A percentile compares a stretch with the other conserved stretches of the same genome.
phyloP scores from a whole-genome alignment of 2,797 vertebrate genomes.

The Danio choprae region DNA sequence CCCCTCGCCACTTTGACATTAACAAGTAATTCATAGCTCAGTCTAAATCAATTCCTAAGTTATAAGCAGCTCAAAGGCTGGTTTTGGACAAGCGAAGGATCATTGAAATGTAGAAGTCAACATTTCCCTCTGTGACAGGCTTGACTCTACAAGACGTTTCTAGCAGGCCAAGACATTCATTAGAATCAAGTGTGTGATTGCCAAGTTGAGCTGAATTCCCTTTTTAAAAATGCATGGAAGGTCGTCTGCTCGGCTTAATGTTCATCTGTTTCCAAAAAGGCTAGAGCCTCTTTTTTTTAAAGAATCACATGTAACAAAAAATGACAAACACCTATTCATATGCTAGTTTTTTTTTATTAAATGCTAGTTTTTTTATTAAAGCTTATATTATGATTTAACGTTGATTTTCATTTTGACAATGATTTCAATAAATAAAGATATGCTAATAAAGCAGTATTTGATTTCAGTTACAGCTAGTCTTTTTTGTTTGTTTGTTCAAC shows the following conservation, averaged over 20 bases:
- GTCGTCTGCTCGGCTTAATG: conserved; percentile 69
- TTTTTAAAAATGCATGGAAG: conserved; percentile 70
- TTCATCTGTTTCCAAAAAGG: conserved; percentile 59
- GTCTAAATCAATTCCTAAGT: conserved; percentile 15
- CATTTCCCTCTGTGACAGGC: conserved; percentile 7
- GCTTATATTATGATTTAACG: not conserved
- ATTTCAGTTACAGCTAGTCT: not conserved
- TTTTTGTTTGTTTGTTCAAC: conserved; percentile 1
- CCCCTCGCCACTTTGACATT: not conserved
- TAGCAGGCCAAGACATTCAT: conserved; percentile 70
- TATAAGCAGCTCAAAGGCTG: not conserved
- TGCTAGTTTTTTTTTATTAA: too few relatives aligned
- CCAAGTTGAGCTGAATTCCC: conserved; percentile 69
- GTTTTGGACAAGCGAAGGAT: conserved; percentile 9
- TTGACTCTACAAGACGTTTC: conserved; percentile 45
- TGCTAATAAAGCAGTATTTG: not conserved
- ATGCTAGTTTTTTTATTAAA: too few relatives aligned
- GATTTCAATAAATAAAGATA: too few relatives aligned
- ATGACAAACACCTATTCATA: too few relatives aligned
- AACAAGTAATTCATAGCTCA: conserved; percentile 16
- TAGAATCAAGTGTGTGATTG: conserved; percentile 66
- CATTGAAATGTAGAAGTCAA: conserved; percentile 14
- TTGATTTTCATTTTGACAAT: not conserved
- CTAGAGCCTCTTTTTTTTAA: conserved; percentile 59
- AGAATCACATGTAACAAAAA: conserved; percentile 38